These are phyloP conservation scores for Neosilurus mollespiculum DNA, from an alignment of 2,797 vertebrate genomes.

Conservation along the genomic window DNA sequence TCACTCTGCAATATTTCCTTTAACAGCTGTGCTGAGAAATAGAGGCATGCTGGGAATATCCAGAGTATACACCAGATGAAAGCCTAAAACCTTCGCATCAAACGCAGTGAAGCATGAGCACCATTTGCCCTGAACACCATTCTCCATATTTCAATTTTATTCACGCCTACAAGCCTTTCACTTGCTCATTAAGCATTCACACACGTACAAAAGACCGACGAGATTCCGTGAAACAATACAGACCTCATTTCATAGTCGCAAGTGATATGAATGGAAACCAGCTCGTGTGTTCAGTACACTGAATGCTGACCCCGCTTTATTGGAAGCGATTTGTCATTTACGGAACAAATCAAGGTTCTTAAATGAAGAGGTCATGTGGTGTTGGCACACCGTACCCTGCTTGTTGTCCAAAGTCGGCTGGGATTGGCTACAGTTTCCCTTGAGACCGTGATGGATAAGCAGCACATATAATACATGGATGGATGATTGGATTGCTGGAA, in stretches of 20 bases:
- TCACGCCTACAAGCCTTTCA: constrained; percentile 34
- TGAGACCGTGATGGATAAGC: too few species aligned
- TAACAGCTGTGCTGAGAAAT: constrained; percentile 15
- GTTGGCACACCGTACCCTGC: too few species aligned
- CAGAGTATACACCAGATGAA: constrained; percentile 24
- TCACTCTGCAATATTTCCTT: not conserved
- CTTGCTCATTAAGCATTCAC: constrained; percentile 48
- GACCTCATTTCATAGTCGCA: constrained; percentile 29
- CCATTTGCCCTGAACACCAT: constrained; percentile 25
- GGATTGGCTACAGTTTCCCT: too few species aligned
- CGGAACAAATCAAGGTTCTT: not conserved
- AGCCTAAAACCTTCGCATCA: constrained; percentile 25
- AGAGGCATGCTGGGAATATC: constrained; percentile 30
- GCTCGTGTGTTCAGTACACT: not conserved
- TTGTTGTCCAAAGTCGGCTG: too few species aligned
- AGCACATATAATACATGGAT: too few species aligned
- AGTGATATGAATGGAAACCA: constrained; percentile 23
- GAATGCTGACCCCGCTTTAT: not conserved
- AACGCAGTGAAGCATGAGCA: constrained; percentile 27
- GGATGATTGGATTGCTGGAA: too few species aligned
- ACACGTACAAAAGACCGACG: constrained; percentile 37
- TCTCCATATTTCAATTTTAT: constrained; percentile 42
- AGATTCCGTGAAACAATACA: constrained; percentile 46
- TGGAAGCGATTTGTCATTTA: not conserved
- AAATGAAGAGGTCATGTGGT: not conserved